A percentile compares a stretch with the other conserved stretches of the same genome.
These are phyloP conservation scores for Schrankia costaestrigalis DNA, from an alignment of 2,888 invertebrate species.

Conservation along the genomic window DNA sequence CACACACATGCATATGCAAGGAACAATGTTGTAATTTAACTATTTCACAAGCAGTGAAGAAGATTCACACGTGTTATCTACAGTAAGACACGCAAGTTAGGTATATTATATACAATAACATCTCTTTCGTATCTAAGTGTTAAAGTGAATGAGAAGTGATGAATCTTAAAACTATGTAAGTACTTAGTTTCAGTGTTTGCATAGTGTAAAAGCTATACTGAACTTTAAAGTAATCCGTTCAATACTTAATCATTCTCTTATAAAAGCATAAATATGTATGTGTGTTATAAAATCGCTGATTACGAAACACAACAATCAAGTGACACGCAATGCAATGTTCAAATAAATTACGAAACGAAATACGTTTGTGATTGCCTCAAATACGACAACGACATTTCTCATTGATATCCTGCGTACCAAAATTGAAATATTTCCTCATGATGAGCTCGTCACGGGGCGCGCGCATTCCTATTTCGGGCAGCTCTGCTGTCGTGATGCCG, in stretches of 20 bases:
- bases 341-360: constrained; percentile 41
- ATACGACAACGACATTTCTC: constrained; percentile 39
- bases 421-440: constrained; percentile 81
- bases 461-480: constrained; percentile 77
- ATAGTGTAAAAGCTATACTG: constrained; percentile 23
- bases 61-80: constrained; percentile 30
- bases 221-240: constrained; percentile 16
- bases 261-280: constrained; percentile 42
- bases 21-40: constrained; percentile 15
- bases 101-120: constrained; percentile 17
- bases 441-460: constrained; percentile 77
- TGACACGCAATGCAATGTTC: constrained; percentile 55
- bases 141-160: constrained; percentile 23
- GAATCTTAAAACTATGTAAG: constrained; percentile 19
- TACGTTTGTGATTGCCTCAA: constrained; percentile 52
- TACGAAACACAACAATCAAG: constrained; percentile 46
- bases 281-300: constrained; percentile 59
- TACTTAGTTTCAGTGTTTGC: constrained; percentile 14
- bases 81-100: constrained; percentile 15
- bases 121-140: constrained; percentile 11
- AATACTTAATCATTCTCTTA: constrained; percentile 17
- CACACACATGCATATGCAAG: constrained; percentile 40
- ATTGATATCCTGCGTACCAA: constrained; percentile 65
- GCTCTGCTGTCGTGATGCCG: constrained; percentile 90
- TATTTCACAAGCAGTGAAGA: constrained; percentile 33